These are phyloP conservation scores for Cecidostiba fungosa DNA, from an alignment of 2,888 invertebrate genomes.

Conservation along the genomic window DNA sequence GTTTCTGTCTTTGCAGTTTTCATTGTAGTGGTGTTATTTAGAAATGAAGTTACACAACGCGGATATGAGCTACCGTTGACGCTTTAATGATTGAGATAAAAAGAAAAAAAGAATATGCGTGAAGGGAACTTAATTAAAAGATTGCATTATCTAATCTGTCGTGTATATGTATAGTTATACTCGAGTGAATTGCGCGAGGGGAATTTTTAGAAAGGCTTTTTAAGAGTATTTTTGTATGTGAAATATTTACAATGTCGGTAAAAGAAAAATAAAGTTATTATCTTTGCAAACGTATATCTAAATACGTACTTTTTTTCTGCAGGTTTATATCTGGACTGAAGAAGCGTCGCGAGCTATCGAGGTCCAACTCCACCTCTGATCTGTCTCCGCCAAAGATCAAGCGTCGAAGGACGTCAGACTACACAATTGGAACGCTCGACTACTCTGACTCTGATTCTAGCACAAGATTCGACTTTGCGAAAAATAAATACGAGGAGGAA, in stretches of 20 bases:
- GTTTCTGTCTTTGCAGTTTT: neutral
- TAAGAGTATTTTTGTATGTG: neutral
- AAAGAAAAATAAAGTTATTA: neutral
- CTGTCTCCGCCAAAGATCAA: slow-evolving; percentile 61
- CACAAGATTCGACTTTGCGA: slow-evolving; percentile 45
- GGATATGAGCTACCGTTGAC: neutral
- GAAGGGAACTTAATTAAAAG: slow-evolving; percentile 25
- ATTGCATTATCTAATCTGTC: slow-evolving; percentile 46
- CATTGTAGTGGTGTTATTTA: neutral
- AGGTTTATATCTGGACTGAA: slow-evolving; percentile 68
- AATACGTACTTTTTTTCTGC: neutral
- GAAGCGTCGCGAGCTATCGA: slow-evolving; percentile 67
- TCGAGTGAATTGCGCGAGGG: neutral
- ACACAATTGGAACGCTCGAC: slow-evolving; percentile 42
- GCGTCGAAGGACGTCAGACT: slow-evolving; percentile 56
- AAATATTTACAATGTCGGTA: neutral
- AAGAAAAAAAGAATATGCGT: slow-evolving; percentile 31
- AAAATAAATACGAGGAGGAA: slow-evolving; percentile 25
- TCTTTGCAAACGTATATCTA: neutral
- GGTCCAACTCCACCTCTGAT: slow-evolving; percentile 70
- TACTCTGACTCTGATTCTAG: slow-evolving; percentile 48
- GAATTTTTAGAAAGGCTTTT: neutral
- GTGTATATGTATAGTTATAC: neutral
- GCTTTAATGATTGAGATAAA: slow-evolving; percentile 45
- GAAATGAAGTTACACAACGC: neutral